These are phyloP conservation scores for Sinocyclocheilus rhinocerous DNA, from an alignment of 2,113 vertebrate genomes.

Conservation along the genomic window DNA sequence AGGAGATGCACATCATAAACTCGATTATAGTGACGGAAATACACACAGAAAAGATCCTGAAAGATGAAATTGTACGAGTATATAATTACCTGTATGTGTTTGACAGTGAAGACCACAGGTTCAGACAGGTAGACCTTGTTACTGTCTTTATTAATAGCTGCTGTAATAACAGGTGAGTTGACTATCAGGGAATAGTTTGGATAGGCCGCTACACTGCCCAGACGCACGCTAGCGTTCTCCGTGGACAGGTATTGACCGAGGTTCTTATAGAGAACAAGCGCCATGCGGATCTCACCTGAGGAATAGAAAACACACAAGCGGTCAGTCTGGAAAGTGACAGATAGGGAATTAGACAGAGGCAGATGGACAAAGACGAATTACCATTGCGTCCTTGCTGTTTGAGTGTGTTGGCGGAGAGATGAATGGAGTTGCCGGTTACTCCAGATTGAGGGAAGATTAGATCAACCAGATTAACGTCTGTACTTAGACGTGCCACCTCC, in stretches of 20 bases:
- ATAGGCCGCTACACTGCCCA: constrained; percentile 88
- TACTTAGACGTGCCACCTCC: constrained; percentile 95
- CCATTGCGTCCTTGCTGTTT: constrained; percentile 96
- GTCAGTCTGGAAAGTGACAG: constrained; percentile 22
- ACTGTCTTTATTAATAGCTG: constrained; percentile 97
- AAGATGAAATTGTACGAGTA: neutral
- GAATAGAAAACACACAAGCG: constrained; percentile 3
- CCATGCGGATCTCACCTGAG: constrained; percentile 95
- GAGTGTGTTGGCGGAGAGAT: constrained; percentile 93
- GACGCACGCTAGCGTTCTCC: constrained; percentile 92
- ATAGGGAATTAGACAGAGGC: neutral
- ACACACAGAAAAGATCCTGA: neutral
- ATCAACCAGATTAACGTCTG: constrained; percentile 92
- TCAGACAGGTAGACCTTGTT: constrained; percentile 97
- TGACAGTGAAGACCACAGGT: constrained; percentile 94
- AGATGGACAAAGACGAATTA: constrained; percentile 60
- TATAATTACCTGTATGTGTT: constrained; percentile 89
- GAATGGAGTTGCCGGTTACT: constrained; percentile 88
- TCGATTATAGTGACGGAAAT: neutral
- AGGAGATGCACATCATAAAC: constrained; percentile 9
- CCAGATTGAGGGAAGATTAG: constrained; percentile 92
- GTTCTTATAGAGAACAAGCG: constrained; percentile 95
- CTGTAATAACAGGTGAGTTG: constrained; percentile 95
- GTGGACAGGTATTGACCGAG: constrained; percentile 94
- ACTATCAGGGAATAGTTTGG: constrained; percentile 97